Percentiles rank a stretch among this genome's conserved stretches.
phyloP scores from a whole-genome alignment of 2,888 invertebrate genomes.

The Synergus umbraculus region DNA sequence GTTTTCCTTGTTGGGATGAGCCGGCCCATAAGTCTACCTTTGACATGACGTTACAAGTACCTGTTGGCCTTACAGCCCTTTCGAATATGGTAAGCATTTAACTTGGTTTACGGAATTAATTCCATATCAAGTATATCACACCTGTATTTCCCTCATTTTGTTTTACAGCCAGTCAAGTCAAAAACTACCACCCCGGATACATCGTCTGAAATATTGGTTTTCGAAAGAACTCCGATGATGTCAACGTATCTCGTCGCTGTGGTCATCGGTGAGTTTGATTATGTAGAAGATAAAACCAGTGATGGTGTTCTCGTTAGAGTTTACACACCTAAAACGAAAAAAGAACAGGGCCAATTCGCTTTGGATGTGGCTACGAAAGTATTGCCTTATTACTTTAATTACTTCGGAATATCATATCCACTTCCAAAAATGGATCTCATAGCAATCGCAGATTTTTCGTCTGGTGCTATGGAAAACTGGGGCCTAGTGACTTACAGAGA shows the following conservation, averaged over 20 bases:
- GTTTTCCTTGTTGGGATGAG: constrained; percentile 99
- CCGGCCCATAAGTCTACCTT: constrained; percentile 97
- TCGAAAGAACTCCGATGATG: constrained; percentile 44
- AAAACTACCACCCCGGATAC: constrained; percentile 91
- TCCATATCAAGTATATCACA: neutral
- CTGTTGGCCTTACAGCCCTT: constrained; percentile 89
- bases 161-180: constrained; percentile 73
- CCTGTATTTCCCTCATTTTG: constrained; percentile 32
- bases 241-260: constrained; percentile 78
- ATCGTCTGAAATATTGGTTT: constrained; percentile 93
- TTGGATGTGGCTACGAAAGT: constrained; percentile 94
- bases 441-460: constrained; percentile 96
- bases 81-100: constrained; percentile 90
- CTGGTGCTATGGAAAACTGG: constrained; percentile 99
- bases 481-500: constrained; percentile 87
- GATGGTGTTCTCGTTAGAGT: constrained; percentile 91
- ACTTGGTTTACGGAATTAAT: constrained; percentile 40
- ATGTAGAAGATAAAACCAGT: constrained; percentile 89
- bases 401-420: constrained; percentile 96
- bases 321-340: constrained; percentile 93
- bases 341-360: constrained; percentile 94
- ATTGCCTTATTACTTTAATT: constrained; percentile 95
- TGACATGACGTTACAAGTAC: constrained; percentile 91
- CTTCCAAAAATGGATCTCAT: constrained; percentile 97
- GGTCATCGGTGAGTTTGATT: constrained; percentile 97